Evolutionary conservation across 30 jellyfish, hydroid and myxozoan genomes (phyloP).

Genomic region (Pelagia noctiluca): DNA sequence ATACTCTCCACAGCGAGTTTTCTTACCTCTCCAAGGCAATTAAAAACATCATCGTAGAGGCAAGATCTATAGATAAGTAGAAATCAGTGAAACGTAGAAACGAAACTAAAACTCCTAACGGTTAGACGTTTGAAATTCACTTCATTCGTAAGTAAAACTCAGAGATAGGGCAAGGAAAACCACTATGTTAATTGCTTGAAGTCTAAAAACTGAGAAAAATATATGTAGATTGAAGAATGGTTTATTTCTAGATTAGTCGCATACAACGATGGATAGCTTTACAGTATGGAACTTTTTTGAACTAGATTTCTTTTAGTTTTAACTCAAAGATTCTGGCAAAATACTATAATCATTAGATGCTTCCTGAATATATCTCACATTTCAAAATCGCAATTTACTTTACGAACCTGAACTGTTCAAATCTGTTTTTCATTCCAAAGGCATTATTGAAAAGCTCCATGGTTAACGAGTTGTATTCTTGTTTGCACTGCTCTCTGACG

Average conservation of each 20-base stretch:
- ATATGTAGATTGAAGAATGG: no score
- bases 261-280: no score
- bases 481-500: conserved; percentile 42
- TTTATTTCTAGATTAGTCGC: no score
- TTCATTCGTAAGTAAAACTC: no score
- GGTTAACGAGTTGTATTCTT: conserved; percentile 60
- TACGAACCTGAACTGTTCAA: conserved; percentile 74
- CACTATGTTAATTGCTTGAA: no score
- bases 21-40: conserved; percentile 77
- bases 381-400: background rate
- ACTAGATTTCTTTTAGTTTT: background rate
- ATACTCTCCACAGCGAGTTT: conserved; percentile 72
- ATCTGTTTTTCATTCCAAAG: conserved; percentile 72
- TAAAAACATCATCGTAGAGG: conserved; percentile 71
- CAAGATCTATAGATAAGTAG: conserved; percentile 39
- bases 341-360: background rate
- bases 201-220: no score
- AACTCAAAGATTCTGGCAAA: background rate
- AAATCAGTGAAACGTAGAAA: background rate
- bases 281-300: background rate
- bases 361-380: background rate
- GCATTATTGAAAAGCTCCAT: conserved; percentile 77
- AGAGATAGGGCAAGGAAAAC: no score
- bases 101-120: background rate
- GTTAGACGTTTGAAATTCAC: no score